phyloP scores from a whole-genome alignment of 2,888 invertebrate species.

The Phrixothrix hirtus region DNA sequence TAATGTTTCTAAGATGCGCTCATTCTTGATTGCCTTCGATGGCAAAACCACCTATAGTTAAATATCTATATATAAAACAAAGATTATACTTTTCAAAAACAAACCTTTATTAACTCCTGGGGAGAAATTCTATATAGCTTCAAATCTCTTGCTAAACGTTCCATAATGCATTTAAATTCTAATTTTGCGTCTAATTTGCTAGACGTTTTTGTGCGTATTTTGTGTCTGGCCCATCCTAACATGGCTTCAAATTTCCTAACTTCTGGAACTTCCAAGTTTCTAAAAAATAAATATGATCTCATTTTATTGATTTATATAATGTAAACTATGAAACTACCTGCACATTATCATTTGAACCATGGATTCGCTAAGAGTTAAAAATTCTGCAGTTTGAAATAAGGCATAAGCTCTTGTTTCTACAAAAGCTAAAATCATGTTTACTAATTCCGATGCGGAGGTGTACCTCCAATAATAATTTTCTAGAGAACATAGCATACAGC shows the following conservation, averaged over 20 bases:
- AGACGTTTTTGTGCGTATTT: constrained; percentile 77
- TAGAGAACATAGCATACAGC: constrained; percentile 87
- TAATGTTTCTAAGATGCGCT: constrained; percentile 86
- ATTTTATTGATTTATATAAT: no score
- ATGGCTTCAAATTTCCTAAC: constrained; percentile 92
- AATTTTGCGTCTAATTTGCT: constrained; percentile 82
- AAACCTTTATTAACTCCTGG: constrained; percentile 86
- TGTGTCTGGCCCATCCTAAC: constrained; percentile 86
- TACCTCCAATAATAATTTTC: constrained; percentile 97
- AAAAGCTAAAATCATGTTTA: constrained; percentile 91
- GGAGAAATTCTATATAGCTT: constrained; percentile 90
- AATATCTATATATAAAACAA: constrained; percentile 4
- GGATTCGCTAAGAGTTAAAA: constrained; percentile 86
- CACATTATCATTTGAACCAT: constrained; percentile 95
- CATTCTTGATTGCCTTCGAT: constrained; percentile 90
- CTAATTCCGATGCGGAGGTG: constrained; percentile 89
- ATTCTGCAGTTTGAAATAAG: constrained; percentile 82
- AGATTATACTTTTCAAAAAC: constrained; percentile 5
- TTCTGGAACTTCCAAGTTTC: constrained; percentile 87
- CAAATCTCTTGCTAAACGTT: constrained; percentile 83
- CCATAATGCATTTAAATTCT: constrained; percentile 93
- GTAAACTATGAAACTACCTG: constrained; percentile 55
- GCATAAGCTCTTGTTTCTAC: constrained; percentile 85
- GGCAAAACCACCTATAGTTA: constrained; percentile 75
- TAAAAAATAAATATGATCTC: no score